Percentiles rank a stretch among this genome's conserved stretches.
phyloP scores from a whole-genome alignment of 2,797 vertebrate species.

The Siniperca undulata region DNA sequence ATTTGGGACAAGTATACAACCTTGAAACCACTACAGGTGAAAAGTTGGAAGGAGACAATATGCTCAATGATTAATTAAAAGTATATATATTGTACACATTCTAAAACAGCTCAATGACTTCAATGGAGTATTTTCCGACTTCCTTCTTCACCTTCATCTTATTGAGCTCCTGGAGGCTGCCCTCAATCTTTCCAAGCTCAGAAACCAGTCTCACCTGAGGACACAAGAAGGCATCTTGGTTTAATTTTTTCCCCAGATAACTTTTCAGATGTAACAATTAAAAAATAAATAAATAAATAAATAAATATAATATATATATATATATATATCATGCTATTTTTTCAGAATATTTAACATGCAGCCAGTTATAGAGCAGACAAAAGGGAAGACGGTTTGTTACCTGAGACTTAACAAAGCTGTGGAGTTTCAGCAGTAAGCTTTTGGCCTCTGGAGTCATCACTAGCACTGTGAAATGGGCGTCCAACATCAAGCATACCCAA shows the following conservation, averaged over 20 bases:
- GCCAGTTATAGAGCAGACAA: not conserved
- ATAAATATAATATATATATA: too few relatives aligned
- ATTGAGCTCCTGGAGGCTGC: constrained; percentile 90
- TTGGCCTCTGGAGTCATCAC: constrained; percentile 94
- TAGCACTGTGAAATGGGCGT: constrained; percentile 95
- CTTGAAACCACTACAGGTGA: constrained; percentile 26
- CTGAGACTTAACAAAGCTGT: constrained; percentile 92
- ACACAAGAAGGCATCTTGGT: constrained; percentile 8
- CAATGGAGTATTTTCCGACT: constrained; percentile 91
- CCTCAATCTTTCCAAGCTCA: constrained; percentile 94
- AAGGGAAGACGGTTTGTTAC: constrained; percentile 75
- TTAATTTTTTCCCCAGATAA: not conserved
- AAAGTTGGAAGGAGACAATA: constrained; percentile 28
- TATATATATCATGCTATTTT: not conserved
- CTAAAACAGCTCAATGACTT: constrained; percentile 94
- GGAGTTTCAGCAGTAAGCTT: constrained; percentile 87
- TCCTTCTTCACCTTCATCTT: constrained; percentile 84
- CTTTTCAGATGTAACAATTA: not conserved
- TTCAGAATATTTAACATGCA: not conserved
- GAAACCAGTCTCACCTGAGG: constrained; percentile 91
- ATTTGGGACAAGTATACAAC: constrained; percentile 7
- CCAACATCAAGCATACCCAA: constrained; percentile 94
- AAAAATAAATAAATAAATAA: too few relatives aligned
- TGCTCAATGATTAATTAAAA: constrained; percentile 54
- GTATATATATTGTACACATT: constrained; percentile 51